Evolutionary conservation across 2,888 invertebrate genomes (phyloP).

Genomic region (Spodoptera littoralis): DNA sequence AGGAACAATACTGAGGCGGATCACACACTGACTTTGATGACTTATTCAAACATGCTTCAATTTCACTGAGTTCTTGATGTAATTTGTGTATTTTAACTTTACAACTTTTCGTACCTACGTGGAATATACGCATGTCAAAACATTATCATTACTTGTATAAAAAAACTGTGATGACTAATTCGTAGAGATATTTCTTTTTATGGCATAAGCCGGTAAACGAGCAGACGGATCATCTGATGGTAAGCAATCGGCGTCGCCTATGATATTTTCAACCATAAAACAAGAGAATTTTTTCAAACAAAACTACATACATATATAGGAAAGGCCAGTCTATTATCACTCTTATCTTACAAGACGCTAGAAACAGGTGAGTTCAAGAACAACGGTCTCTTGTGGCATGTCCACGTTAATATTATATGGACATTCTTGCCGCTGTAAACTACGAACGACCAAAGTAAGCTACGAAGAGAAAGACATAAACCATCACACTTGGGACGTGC

Average conservation of each 20-base stretch:
- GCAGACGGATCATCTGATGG: no score
- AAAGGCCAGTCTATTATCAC: not conserved
- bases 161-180: no score
- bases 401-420: conserved; percentile 9
- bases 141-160: no score
- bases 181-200: no score
- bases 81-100: no score
- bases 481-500: not conserved
- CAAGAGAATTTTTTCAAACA: not conserved
- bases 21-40: conserved; percentile 15
- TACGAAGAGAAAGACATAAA: not conserved
- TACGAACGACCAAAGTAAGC: not conserved
- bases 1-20: conserved; percentile 8
- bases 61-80: no score
- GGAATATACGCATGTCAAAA: no score
- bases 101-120: no score
- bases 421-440: not conserved
- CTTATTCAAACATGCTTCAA: no score
- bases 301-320: not conserved
- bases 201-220: no score
- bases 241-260: no score
- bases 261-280: no score
- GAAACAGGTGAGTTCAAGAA: not conserved
- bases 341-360: conserved; percentile 4
- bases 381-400: conserved; percentile 13